phyloP scores from a whole-genome alignment of 2,113 vertebrate species.

The Martes martes region DNA sequence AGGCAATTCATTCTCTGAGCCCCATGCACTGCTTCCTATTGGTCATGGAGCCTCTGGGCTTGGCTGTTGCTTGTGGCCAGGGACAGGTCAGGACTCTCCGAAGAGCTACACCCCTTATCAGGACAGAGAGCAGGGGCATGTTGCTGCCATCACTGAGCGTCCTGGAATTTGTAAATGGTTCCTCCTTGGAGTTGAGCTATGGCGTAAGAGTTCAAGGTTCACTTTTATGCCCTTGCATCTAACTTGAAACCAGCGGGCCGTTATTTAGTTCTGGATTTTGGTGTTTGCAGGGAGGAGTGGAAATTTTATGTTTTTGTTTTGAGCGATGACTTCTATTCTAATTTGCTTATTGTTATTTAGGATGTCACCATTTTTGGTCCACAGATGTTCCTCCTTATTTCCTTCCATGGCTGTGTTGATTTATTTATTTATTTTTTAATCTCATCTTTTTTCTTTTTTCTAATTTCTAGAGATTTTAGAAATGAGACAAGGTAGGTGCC shows the following conservation, averaged over 20 bases:
- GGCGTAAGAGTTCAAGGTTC: not conserved
- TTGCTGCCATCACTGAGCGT: rapidly evolving
- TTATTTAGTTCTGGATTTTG: not conserved
- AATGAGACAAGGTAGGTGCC: not conserved
- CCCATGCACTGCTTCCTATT: not conserved
- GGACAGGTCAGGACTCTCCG: not conserved
- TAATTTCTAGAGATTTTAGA: not conserved
- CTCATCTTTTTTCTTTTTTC: not conserved
- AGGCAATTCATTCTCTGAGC: not conserved
- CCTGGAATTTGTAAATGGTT: not conserved
- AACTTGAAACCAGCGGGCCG: not conserved
- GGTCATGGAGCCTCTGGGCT: not conserved
- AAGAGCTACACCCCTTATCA: not conserved
- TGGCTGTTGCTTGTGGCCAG: not conserved
- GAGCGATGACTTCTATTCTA: not conserved
- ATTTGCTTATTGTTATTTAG: not conserved
- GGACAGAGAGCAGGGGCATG: too few relatives aligned
- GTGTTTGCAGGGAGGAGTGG: not conserved
- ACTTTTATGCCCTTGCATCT: not conserved
- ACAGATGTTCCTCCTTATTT: not conserved
- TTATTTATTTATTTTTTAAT: not conserved
- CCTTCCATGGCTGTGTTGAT: not conserved
- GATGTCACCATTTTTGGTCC: not conserved
- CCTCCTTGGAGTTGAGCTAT: not conserved
- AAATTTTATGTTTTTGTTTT: not conserved